A percentile compares a stretch with the other conserved stretches of the same genome.
phyloP scores from a whole-genome alignment of 2,113 vertebrate species.

The Cepphus grylle region DNA sequence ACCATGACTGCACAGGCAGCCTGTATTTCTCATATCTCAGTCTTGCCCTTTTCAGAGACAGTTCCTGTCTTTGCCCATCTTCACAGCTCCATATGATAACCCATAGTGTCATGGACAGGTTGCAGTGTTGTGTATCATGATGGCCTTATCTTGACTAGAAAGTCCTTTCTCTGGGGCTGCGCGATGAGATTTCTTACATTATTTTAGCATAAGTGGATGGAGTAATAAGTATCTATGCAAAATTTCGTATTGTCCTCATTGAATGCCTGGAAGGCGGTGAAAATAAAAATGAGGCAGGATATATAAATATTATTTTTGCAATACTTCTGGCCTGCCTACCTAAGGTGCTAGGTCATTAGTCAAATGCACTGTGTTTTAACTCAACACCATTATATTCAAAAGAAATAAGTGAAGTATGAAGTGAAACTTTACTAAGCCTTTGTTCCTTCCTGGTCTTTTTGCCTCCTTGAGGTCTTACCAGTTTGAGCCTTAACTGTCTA shows the following conservation, averaged over 20 bases:
- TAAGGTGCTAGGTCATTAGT: background rate
- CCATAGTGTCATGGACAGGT: background rate
- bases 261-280: background rate
- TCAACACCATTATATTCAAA: background rate
- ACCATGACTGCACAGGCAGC: background rate
- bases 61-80: background rate
- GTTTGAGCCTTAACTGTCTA: background rate
- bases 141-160: background rate
- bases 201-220: background rate
- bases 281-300: background rate
- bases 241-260: background rate
- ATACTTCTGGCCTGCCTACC: background rate
- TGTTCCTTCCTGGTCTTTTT: background rate
- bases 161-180: background rate
- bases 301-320: background rate
- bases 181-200: background rate
- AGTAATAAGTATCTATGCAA: background rate
- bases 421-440: background rate
- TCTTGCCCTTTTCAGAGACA: background rate
- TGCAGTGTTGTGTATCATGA: background rate
- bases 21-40: background rate
- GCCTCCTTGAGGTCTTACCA: background rate
- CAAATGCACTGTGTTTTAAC: background rate
- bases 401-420: background rate
- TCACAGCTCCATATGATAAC: background rate